phyloP scores from a whole-genome alignment of 2,888 invertebrate species.

The Drosophila nr. medialis region DNA sequence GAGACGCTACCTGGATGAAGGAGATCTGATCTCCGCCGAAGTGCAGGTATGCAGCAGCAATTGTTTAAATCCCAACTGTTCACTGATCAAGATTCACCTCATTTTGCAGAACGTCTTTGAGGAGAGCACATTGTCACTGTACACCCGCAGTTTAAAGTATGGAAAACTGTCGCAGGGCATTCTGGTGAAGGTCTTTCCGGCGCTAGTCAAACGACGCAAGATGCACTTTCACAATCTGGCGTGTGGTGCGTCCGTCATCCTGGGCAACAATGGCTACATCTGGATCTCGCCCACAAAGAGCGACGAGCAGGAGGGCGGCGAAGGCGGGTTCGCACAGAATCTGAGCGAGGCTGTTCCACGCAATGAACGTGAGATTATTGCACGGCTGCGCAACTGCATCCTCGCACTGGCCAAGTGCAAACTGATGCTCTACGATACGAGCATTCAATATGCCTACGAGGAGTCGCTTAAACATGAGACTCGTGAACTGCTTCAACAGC shows the following conservation, averaged over 20 bases:
- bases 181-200: conserved; percentile 95
- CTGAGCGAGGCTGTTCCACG: conserved; percentile 89
- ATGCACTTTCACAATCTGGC: conserved; percentile 97
- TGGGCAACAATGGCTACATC: conserved; percentile 98
- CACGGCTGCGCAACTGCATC: conserved; percentile 95
- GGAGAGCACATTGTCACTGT: conserved; percentile 96
- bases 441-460: conserved; percentile 95
- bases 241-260: conserved; percentile 95
- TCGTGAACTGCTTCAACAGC: conserved; percentile 92
- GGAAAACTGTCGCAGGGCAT: conserved; percentile 97
- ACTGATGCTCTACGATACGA: conserved; percentile 96
- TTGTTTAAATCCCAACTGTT: not conserved
- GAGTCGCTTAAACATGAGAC: conserved; percentile 93
- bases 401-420: conserved; percentile 93
- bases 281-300: conserved; percentile 93
- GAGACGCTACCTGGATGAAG: conserved; percentile 96
- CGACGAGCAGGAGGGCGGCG: conserved; percentile 87
- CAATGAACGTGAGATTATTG: conserved; percentile 93
- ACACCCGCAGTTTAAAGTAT: conserved; percentile 98
- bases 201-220: conserved; percentile 95
- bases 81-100: not conserved
- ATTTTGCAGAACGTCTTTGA: conserved; percentile 89
- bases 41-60: conserved; percentile 87
- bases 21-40: conserved; percentile 98
- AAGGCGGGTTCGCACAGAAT: conserved; percentile 92